Percentiles rank a stretch among this genome's conserved stretches.
Evolutionary conservation across 2,888 invertebrate genomes (phyloP).

Genomic region (Epinotia demarniana): DNA sequence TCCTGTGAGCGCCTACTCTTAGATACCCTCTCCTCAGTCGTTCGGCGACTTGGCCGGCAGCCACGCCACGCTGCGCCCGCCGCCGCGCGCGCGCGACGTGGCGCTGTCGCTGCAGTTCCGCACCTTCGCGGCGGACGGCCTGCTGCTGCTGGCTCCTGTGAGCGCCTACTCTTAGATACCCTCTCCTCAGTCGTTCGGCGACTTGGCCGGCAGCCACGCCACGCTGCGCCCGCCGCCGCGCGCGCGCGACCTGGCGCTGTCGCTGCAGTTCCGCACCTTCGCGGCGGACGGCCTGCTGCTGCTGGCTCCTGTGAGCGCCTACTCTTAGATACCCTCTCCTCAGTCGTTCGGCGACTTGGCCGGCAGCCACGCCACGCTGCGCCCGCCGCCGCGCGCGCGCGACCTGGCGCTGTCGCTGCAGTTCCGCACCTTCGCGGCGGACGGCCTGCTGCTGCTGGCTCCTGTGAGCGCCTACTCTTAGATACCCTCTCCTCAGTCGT

Average conservation of each 20-base stretch:
- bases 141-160: slow-evolving; percentile 91
- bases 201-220: slow-evolving; percentile 88
- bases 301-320: slow-evolving; percentile 87
- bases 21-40: too few species aligned
- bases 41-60: slow-evolving; percentile 93
- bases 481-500: too few species aligned
- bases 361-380: slow-evolving; percentile 88
- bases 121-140: slow-evolving; percentile 93
- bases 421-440: slow-evolving; percentile 93
- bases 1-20: slow-evolving; percentile 86
- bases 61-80: slow-evolving; percentile 86
- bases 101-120: slow-evolving; percentile 91
- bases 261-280: slow-evolving; percentile 94
- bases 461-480: slow-evolving; percentile 87
- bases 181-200: too few species aligned
- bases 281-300: slow-evolving; percentile 94
- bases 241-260: slow-evolving; percentile 87
- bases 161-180: too few species aligned
- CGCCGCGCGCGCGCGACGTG: slow-evolving; percentile 86
- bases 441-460: slow-evolving; percentile 92
- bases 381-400: slow-evolving; percentile 81
- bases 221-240: slow-evolving; percentile 85
- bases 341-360: slow-evolving; percentile 93
- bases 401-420: slow-evolving; percentile 90
- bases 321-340: too few species aligned